Percentiles rank a stretch among this genome's conserved stretches.
Evolutionary conservation across 2,888 invertebrate genomes (phyloP).

Genomic region (Dascillus cervinus): DNA sequence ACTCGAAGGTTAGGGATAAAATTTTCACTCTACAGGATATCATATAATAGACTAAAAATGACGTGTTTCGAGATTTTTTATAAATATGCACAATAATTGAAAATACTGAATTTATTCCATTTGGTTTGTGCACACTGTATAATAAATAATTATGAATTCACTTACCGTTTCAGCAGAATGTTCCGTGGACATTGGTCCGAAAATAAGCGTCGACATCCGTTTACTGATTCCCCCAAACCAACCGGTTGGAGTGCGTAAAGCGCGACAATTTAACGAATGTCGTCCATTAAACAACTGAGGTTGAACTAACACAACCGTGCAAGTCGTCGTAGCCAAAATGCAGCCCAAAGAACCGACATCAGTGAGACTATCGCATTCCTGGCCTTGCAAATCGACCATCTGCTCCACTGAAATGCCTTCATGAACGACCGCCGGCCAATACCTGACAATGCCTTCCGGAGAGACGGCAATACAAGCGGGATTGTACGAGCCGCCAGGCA

Average conservation of each 20-base stretch:
- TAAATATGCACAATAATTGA: too few species aligned
- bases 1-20: too few species aligned
- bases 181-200: constrained; percentile 60
- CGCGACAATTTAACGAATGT: constrained; percentile 58
- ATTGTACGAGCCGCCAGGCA: constrained; percentile 48
- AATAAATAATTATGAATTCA: too few species aligned
- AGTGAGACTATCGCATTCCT: constrained; percentile 73
- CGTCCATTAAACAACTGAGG: constrained; percentile 58
- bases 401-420: constrained; percentile 80
- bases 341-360: constrained; percentile 65
- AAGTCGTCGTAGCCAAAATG: constrained; percentile 85
- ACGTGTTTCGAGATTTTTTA: too few species aligned
- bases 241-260: constrained; percentile 66
- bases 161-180: constrained; percentile 56
- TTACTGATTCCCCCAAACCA: constrained; percentile 85
- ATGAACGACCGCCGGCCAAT: constrained; percentile 85
- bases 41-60: too few species aligned
- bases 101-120: too few species aligned
- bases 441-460: constrained; percentile 85
- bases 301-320: constrained; percentile 70
- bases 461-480: constrained; percentile 88
- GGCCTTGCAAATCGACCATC: constrained; percentile 78
- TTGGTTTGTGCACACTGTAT: too few species aligned
- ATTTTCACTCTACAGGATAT: too few species aligned
- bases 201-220: constrained; percentile 71